phyloP scores from a whole-genome alignment of 1,140 invertebrate species.

The Ruditapes philippinarum region DNA sequence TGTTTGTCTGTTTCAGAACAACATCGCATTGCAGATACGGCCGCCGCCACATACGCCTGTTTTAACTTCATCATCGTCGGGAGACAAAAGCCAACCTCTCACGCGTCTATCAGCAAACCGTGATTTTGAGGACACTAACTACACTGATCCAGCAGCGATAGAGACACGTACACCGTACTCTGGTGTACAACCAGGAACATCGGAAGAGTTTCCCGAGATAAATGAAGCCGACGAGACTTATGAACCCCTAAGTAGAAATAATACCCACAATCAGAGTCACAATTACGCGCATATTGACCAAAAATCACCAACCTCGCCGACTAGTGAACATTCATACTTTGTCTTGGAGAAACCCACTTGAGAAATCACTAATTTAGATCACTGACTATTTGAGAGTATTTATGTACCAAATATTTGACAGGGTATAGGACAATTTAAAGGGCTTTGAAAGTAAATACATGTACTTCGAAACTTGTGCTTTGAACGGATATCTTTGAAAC shows the following conservation, averaged over 20 bases:
- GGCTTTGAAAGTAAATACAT: no score
- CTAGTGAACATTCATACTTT: constrained; percentile 15
- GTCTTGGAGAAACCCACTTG: constrained; percentile 16
- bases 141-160: not conserved
- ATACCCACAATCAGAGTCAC: constrained; percentile 29
- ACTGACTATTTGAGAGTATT: no score
- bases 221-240: not conserved
- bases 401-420: no score
- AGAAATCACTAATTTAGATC: no score
- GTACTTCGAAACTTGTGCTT: no score
- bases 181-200: not conserved
- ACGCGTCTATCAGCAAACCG: not conserved
- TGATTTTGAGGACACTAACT: not conserved
- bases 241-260: not conserved
- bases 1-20: constrained; percentile 6
- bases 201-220: not conserved
- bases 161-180: not conserved
- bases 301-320: not conserved
- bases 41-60: not conserved
- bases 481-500: no score
- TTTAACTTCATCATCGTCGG: no score
- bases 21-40: not conserved
- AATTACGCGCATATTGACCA: constrained; percentile 10
- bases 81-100: not conserved
- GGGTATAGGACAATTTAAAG: no score